These are phyloP conservation scores for Orchesella flavescens DNA, from an alignment of 2,888 invertebrate species.

Conservation along the genomic window DNA sequence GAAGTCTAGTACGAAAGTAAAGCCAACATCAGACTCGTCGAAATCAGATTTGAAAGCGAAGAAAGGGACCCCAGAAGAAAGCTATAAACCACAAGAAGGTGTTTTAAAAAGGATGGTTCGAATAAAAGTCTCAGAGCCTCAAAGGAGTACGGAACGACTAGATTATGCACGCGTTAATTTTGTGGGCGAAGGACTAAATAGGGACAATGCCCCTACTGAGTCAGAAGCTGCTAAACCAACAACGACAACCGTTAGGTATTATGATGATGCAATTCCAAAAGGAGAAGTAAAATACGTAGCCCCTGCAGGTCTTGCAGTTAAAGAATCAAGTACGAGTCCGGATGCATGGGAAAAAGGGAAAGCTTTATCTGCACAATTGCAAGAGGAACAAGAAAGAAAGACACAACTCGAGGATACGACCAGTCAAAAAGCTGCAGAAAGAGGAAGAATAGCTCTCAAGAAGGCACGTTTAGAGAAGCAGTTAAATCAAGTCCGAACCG, in stretches of 20 bases:
- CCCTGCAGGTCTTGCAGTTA: conserved; percentile 47
- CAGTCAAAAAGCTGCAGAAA: conserved; percentile 24
- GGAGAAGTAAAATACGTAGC: conserved; percentile 53
- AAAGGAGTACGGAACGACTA: too few species aligned
- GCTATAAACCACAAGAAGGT: not conserved
- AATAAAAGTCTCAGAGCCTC: too few species aligned
- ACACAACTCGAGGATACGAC: conserved; percentile 22
- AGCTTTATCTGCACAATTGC: conserved; percentile 18
- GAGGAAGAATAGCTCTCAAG: conserved; percentile 38
- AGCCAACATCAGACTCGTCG: too few species aligned
- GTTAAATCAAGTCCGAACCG: conserved; percentile 8
- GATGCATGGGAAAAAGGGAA: conserved; percentile 56
- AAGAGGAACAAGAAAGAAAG: not conserved
- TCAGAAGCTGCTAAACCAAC: not conserved
- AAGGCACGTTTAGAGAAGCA: conserved; percentile 52
- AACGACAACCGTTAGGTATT: conserved; percentile 33
- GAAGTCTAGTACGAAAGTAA: too few species aligned
- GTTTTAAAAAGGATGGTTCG: conserved; percentile 1
- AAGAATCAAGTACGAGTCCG: conserved; percentile 35
- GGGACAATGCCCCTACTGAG: too few species aligned
- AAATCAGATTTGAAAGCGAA: not conserved
- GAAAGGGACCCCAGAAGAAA: too few species aligned
- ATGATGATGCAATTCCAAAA: conserved; percentile 53
- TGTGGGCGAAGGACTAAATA: too few species aligned
- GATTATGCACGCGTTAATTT: too few species aligned